These are phyloP conservation scores for Ethmia dodecea DNA, from an alignment of 2,888 invertebrate genomes.

Conservation along the genomic window DNA sequence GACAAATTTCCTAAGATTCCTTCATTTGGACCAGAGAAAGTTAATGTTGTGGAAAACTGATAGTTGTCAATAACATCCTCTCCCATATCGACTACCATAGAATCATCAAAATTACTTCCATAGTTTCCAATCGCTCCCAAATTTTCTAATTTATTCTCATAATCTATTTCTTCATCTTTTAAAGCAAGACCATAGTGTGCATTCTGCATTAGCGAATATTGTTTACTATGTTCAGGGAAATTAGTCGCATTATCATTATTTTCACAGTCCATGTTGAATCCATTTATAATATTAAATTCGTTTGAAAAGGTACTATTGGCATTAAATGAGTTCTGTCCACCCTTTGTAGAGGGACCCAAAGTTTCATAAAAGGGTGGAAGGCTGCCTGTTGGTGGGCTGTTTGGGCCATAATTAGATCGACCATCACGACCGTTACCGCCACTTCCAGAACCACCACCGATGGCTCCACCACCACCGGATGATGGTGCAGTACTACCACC, in stretches of 20 bases:
- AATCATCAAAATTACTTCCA: constrained; percentile 83
- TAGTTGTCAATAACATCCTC: constrained; percentile 85
- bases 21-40: constrained; percentile 87
- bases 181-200: constrained; percentile 88
- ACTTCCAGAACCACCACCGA: constrained; percentile 85
- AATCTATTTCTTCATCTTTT: constrained; percentile 89
- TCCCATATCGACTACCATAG: constrained; percentile 91
- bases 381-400: constrained; percentile 91
- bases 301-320: constrained; percentile 82
- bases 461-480: constrained; percentile 78
- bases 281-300: constrained; percentile 82
- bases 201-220: constrained; percentile 88
- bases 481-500: constrained; percentile 76
- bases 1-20: constrained; percentile 87
- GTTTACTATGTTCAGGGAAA: constrained; percentile 79
- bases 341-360: constrained; percentile 80
- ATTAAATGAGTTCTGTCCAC: constrained; percentile 85
- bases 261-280: constrained; percentile 87
- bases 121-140: constrained; percentile 78
- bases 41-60: constrained; percentile 89
- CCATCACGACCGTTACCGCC: constrained; percentile 89
- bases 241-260: constrained; percentile 78
- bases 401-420: constrained; percentile 90
- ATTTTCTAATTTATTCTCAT: constrained; percentile 86
- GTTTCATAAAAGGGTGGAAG: constrained; percentile 94